Percentiles rank a stretch among this genome's conserved stretches.
phyloP scores from a whole-genome alignment of 2,113 vertebrate genomes.

The Tiliqua scincoides region DNA sequence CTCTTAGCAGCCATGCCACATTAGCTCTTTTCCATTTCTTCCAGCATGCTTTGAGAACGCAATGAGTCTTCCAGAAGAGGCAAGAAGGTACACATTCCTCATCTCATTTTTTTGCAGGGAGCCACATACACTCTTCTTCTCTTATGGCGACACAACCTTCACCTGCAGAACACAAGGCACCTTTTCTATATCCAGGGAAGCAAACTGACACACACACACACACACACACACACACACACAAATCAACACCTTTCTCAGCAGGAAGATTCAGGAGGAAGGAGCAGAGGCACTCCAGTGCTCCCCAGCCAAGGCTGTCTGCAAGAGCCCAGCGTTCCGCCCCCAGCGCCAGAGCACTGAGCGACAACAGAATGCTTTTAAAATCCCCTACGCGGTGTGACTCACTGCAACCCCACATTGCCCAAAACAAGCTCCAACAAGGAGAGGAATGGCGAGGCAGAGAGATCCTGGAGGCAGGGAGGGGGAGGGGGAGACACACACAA shows the following conservation, averaged over 20 bases:
- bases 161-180: too few relatives aligned
- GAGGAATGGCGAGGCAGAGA: slow-evolving; percentile 52
- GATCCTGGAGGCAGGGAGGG: slow-evolving; percentile 61
- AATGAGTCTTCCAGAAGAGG: neutral
- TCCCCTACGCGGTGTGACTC: slow-evolving; percentile 67
- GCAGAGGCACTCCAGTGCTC: slow-evolving; percentile 7
- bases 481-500: slow-evolving; percentile 16
- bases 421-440: slow-evolving; percentile 72
- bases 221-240: too few relatives aligned
- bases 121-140: too few relatives aligned
- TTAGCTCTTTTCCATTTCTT: neutral
- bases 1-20: neutral
- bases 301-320: slow-evolving; percentile 22
- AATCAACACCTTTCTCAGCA: neutral
- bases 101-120: too few relatives aligned
- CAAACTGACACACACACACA: neutral
- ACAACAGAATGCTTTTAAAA: slow-evolving; percentile 68
- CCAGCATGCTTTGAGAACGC: neutral
- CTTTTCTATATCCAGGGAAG: too few relatives aligned
- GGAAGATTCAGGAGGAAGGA: neutral
- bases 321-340: slow-evolving; percentile 52
- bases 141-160: too few relatives aligned
- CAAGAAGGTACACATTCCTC: neutral
- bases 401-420: slow-evolving; percentile 64
- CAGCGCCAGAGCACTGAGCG: slow-evolving; percentile 62